Percentiles rank a stretch among this genome's conserved stretches.
phyloP scores from a whole-genome alignment of 1,140 invertebrate genomes.

The Drosophila watanabei region DNA sequence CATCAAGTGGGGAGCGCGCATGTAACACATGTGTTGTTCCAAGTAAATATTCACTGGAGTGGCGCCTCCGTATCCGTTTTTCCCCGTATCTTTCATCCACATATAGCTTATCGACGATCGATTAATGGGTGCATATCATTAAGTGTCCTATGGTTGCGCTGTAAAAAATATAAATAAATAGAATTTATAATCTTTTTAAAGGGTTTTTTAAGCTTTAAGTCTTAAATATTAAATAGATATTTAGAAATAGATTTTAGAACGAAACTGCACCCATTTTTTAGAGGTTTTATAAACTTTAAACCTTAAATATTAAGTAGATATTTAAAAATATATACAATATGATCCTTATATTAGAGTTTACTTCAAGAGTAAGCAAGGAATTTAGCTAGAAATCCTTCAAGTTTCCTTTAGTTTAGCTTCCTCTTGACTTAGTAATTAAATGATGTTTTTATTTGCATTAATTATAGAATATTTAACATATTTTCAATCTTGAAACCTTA shows the following conservation, averaged over 20 bases:
- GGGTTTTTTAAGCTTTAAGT: no score
- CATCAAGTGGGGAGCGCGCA: background rate
- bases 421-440: background rate
- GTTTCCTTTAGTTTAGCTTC: background rate
- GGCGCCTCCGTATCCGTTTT: conserved; percentile 22
- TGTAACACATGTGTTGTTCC: conserved; percentile 29
- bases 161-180: background rate
- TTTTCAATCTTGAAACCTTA: background rate
- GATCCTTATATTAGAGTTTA: no score
- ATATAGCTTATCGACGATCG: conserved; percentile 13
- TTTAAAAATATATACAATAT: no score
- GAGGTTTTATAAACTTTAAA: no score
- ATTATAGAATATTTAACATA: background rate
- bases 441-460: background rate
- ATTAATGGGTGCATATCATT: conserved; percentile 36
- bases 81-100: conserved; percentile 6
- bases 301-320: no score
- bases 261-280: no score
- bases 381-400: no score
- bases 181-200: background rate
- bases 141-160: conserved; percentile 5
- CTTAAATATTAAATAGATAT: no score
- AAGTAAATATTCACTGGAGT: conserved; percentile 16
- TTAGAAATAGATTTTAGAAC: no score
- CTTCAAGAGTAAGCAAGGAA: no score